Evolutionary conservation across 2,113 vertebrate species (phyloP).

Genomic region (Euleptes europaea): DNA sequence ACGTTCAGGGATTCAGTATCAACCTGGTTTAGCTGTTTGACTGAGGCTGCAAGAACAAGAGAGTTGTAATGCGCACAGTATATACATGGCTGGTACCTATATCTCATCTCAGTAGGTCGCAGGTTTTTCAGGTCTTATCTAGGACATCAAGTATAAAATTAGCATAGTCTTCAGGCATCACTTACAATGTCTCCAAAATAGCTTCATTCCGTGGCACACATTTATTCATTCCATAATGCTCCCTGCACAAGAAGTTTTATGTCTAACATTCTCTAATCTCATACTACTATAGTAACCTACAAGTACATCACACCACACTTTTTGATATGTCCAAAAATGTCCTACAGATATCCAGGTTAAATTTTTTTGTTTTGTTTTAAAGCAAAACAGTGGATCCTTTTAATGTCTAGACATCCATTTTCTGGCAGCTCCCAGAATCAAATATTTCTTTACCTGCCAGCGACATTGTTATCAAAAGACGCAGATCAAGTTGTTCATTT

Average conservation of each 20-base stretch:
- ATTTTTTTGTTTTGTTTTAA: background rate
- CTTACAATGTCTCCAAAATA: background rate
- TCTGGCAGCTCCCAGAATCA: conserved; percentile 25
- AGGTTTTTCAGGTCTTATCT: background rate
- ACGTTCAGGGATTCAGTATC: background rate
- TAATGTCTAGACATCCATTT: conserved; percentile 39
- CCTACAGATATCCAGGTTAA: background rate
- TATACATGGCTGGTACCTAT: background rate
- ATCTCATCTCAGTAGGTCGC: too few relatives aligned
- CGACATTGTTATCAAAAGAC: conserved; percentile 50
- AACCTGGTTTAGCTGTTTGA: background rate
- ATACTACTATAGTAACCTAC: background rate
- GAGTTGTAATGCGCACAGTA: background rate
- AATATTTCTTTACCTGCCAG: conserved; percentile 51
- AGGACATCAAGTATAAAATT: background rate
- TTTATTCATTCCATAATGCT: background rate
- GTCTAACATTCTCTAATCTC: background rate
- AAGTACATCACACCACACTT: background rate
- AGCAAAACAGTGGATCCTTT: conserved; percentile 11
- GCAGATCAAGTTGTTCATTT: conserved; percentile 45
- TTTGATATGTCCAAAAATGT: background rate
- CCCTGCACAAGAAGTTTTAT: background rate
- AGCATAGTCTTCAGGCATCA: background rate
- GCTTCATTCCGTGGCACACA: background rate
- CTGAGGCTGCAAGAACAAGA: background rate